Conservation (phyloP, 2,888 invertebrate species). For the Fissipunctia ypsillon region DNA sequence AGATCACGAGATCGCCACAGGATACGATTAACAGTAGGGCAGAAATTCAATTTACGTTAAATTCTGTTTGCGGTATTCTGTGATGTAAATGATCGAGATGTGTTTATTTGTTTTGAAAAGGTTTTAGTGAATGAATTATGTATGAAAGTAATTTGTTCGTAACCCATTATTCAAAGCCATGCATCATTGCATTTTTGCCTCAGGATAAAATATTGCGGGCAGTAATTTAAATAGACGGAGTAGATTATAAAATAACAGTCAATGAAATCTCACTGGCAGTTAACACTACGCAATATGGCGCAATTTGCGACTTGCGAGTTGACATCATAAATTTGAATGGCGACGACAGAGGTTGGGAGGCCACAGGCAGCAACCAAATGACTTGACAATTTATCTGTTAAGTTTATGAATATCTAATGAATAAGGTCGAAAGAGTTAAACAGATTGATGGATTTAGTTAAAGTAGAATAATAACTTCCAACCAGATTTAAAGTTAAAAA, state of each 20-base stretch:
- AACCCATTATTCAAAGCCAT: conserved; percentile 4
- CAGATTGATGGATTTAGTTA: conserved; percentile 30
- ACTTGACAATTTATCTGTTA: conserved; percentile 57
- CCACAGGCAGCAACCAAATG: conserved; percentile 49
- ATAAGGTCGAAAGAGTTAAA: conserved; percentile 47
- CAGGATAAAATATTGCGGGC: conserved; percentile 8
- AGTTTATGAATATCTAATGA: conserved; percentile 57
- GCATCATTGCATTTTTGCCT: conserved; percentile 26
- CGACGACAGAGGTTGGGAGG: conserved; percentile 52
- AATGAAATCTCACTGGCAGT: conserved; percentile 27
- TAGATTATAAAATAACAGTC: conserved; percentile 38
- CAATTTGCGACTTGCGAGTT: conserved; percentile 46
- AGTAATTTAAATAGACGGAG: conserved; percentile 11
- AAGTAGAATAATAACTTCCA: background rate
- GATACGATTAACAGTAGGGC: conserved; percentile 67
- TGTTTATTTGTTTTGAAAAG: conserved; percentile 54
- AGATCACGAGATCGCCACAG: conserved; percentile 81
- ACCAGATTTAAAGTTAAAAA: background rate
- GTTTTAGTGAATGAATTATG: conserved; percentile 60
- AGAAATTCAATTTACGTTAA: conserved; percentile 58
- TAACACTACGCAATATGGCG: conserved; percentile 33
- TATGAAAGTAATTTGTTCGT: conserved; percentile 37
- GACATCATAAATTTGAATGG: conserved; percentile 61
- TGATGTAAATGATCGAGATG: conserved; percentile 60
- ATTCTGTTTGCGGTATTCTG: conserved; percentile 51